Evolutionary conservation across 2,113 vertebrate genomes (phyloP), one percentile per base, ranked within the genome.

Genomic region (Bos indicus): DNA sequence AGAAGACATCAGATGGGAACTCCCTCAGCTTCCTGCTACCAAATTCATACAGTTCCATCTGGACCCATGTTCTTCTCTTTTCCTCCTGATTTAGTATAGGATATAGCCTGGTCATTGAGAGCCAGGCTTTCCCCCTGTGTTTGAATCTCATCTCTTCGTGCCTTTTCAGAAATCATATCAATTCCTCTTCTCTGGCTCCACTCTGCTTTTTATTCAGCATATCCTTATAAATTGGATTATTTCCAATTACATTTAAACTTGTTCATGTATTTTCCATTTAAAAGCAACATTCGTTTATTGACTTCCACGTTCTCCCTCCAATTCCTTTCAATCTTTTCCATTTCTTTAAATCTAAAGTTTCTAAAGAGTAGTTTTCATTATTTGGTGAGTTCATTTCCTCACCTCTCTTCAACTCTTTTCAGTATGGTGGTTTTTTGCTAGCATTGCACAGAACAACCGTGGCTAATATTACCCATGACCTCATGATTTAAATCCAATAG

Each of bases 1-100:
- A 98, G 98, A 97, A 97, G 60, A 93, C 78, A 56, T 98, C 97
- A 97, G 96, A 95, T 98, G 97, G 90, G 95, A 96, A 95, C 97
- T 96, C 96, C 95, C 48, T 97, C 96, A 90, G 95, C 62, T 97
- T 97, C 83, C 94, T 84, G 95, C 52, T 88, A 89, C 89, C 83
- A 87, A 54, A 83, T 88, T 54, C 85, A 62, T 82, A 71, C 3
- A 28, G 21, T 86, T 97, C 89, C 93, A 96, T 97, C 95, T 95
- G 54, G 23, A 87, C 30, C 11, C 36, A 23, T 85, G 54, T 16
- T 84, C 74, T 93, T 90, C 93, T 87, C 30, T 84, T 81, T 71
- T 33, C 46, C 7, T 80, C 15, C 40, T 91, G 14, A 93, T 96
- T 98, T 93, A 48, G 43, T 64, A 15, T 36, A 26, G 15, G 26